Conservation (phyloP, 1,140 invertebrate species). For the Macrobrachium rosenbergii region DNA sequence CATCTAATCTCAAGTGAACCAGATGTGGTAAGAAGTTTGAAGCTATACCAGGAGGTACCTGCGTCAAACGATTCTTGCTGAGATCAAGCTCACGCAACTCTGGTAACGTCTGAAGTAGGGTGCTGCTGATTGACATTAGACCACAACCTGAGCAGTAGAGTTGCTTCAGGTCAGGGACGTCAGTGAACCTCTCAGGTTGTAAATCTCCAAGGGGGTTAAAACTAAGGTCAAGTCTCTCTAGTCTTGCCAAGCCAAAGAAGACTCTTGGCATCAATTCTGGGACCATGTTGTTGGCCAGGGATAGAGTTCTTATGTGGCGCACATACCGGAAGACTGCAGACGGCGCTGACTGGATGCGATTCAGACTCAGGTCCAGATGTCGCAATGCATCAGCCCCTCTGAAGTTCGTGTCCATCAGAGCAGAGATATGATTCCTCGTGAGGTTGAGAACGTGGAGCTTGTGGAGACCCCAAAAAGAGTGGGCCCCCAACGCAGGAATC, state of each 20-base stretch:
- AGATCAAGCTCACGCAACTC: conserved; percentile 79
- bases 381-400: conserved; percentile 70
- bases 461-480: conserved; percentile 83
- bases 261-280: conserved; percentile 78
- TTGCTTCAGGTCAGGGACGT: conserved; percentile 77
- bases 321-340: conserved; percentile 83
- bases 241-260: conserved; percentile 78
- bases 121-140: conserved; percentile 80
- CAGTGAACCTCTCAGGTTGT: conserved; percentile 82
- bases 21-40: conserved; percentile 73
- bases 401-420: conserved; percentile 73
- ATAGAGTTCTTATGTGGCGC: conserved; percentile 76
- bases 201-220: conserved; percentile 80
- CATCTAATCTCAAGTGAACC: conserved; percentile 79
- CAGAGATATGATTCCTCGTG: conserved; percentile 82
- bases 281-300: conserved; percentile 80
- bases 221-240: conserved; percentile 80
- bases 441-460: conserved; percentile 80
- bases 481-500: conserved; percentile 82
- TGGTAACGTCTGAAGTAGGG: conserved; percentile 71
- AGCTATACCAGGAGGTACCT: conserved; percentile 65
- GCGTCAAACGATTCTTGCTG: conserved; percentile 84
- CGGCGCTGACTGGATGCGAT: conserved; percentile 72
- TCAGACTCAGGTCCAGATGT: conserved; percentile 72
- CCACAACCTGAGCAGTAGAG: conserved; percentile 80